Base-by-base conservation (phyloP, 2,113 vertebrate genomes). In the Tragelaphus buxtoni region DNA sequence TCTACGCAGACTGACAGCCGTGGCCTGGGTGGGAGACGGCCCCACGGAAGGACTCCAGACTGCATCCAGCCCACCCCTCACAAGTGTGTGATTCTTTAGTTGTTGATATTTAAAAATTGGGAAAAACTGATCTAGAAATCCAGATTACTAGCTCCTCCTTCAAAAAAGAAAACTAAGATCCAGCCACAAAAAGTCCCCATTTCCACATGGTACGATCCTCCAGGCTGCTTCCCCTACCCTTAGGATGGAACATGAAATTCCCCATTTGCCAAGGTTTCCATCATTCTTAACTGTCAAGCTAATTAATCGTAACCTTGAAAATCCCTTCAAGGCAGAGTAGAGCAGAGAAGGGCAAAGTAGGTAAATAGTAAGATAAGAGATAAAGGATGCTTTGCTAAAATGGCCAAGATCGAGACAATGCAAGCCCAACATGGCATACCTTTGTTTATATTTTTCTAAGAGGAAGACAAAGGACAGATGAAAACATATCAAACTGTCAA, bases 241-340 rank as follows among this genome's bases (percentile, higher is more conserved):
- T 8, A 2, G 1, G 26, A 35, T 30, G 9, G 55, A 88, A 77
- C 7, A 1, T 2, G 0, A 61, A 35, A 58, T 47, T 72, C 63
- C 51, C 51, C n/a, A 11, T 77, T 51, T 35, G 39, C 32, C 51
- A 60, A 51, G 49, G 32, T 83, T 85, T 35, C 35, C 24, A 16
- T 60, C 60, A n/a, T 32, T 93, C 77, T 58, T 47, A 47, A 53
- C 53, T 80, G 39, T 65, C 42, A 85, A 77, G 53, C 16, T 79
- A 85, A 95, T 35, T 88, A 51, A 74, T 42, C 14, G 1, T 45
- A 63, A 95, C 42, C 87, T 58, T 95, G 61, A 90, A 92, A 94
- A 56, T n/a, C 58, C 58, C 69, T 61, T 60, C 2, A 91, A 96
- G 88, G 9, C 63, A 83, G 53, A 88, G 61, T 2, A 17, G 60